Evolutionary conservation across 2,888 invertebrate genomes (phyloP).

Genomic region (Sialis lutaria): DNA sequence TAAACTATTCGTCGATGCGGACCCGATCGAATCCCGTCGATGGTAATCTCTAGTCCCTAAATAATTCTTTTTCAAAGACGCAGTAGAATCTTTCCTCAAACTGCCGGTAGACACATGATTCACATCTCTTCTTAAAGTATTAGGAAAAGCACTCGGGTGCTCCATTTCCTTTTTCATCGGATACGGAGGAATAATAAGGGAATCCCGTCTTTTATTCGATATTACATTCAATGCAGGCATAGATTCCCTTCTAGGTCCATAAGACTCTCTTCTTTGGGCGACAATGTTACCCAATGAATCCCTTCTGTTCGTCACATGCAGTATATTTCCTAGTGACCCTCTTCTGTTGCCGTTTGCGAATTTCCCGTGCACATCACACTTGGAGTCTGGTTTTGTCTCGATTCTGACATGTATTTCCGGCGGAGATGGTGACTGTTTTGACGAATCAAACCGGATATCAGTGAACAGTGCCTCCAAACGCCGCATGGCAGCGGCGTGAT

Average conservation of each 20-base stretch:
- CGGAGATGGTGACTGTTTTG: slow-evolving; percentile 12
- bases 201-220: slow-evolving; percentile 34
- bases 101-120: slow-evolving; percentile 19
- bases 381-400: slow-evolving; percentile 39
- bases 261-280: slow-evolving; percentile 16
- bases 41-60: slow-evolving; percentile 1
- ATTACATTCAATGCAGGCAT: slow-evolving; percentile 24
- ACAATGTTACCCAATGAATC: slow-evolving; percentile 32
- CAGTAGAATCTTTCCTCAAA: slow-evolving; percentile 17
- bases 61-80: slow-evolving; percentile 8
- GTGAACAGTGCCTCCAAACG: slow-evolving; percentile 56
- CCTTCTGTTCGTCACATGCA: slow-evolving; percentile 34
- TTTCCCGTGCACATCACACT: slow-evolving; percentile 55
- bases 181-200: slow-evolving; percentile 37
- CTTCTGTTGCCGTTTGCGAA: slow-evolving; percentile 30
- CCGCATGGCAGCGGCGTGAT: slow-evolving; percentile 48
- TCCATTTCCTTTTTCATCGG: slow-evolving; percentile 38
- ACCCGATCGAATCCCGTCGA: slow-evolving; percentile 15
- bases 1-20: slow-evolving; percentile 15
- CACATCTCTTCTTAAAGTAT: slow-evolving; percentile 40
- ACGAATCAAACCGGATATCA: slow-evolving; percentile 38
- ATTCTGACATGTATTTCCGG: slow-evolving; percentile 23
- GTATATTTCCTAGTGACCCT: slow-evolving; percentile 37
- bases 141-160: slow-evolving; percentile 56
- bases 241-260: slow-evolving; percentile 28